Evolutionary conservation across 2,888 invertebrate genomes (phyloP), one percentile per base, ranked within the genome.

Genomic region (Patella depressa): DNA sequence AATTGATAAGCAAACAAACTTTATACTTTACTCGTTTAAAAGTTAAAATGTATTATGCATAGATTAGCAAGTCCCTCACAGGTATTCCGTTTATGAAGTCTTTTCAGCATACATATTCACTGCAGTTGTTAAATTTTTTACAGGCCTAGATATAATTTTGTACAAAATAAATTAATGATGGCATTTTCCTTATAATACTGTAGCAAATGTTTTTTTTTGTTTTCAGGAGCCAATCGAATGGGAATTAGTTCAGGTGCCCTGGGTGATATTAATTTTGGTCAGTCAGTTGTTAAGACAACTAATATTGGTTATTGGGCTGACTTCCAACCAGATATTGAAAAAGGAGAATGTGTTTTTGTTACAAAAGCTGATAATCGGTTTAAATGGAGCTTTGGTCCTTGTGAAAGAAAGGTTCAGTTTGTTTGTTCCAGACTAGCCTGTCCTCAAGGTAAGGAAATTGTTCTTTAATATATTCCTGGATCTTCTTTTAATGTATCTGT

Each of bases 381-480:
- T 69, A 75, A 79, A 34, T 87, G 86, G 85, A 73, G 78, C 7
- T 81, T 83, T 53, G 81, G 81, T 29, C 82, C 84, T n/a, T 88
- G 88, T 77, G 78, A 82, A 53, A 73, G 73, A 15, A 84, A 84
- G 73, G 72, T 82, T 72, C 76, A 84, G 0, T 88, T 83, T 77
- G 79, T 88, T 14, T 88, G 88, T 79, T 84, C 86, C 69, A 78
- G 83, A 54, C 80, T 78, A 59, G 85, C 86, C n/a, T 85, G 84
- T 72, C 84, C 87, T 57, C 7, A 76, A 73, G 84, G 88, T 86
- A 79, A 71, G 76, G 55, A 55, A 15, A n/a, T n/a, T 29, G 19
- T 55, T 53, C 15, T 72, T 72, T n/a, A 14, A 11, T 34, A 17
- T 53, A 53, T 17, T 24, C 29, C n/a, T 17, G 19, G 45, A 65